Percentiles rank a stretch among this genome's conserved stretches.
phyloP scores from a whole-genome alignment of 2,113 vertebrate genomes.

The Perca flavescens region DNA sequence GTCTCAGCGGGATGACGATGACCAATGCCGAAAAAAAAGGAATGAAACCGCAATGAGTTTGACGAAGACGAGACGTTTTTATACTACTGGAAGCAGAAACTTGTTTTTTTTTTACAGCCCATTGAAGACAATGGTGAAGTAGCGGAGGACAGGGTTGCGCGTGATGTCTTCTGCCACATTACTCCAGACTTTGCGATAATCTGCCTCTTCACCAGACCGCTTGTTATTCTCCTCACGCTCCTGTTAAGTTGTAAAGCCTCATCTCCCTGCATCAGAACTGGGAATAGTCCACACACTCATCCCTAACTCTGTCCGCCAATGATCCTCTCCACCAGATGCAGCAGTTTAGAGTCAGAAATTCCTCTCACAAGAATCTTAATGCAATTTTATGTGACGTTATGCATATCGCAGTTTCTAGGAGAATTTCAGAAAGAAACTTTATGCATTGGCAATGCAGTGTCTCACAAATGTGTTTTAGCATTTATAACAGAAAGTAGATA shows the following conservation, averaged over 20 bases:
- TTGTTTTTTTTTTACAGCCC: conserved; percentile 11
- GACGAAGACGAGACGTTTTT: neutral
- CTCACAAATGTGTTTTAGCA: conserved; percentile 83
- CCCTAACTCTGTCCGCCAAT: neutral
- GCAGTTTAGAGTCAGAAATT: conserved; percentile 4
- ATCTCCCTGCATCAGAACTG: conserved; percentile 7
- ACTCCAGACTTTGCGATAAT: neutral
- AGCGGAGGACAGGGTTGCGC: neutral
- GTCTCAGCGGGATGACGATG: neutral
- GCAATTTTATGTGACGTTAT: conserved; percentile 23
- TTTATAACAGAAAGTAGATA: conserved; percentile 52
- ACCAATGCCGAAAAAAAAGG: neutral
- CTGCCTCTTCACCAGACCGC: conserved; percentile 46
- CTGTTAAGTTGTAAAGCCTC: conserved; percentile 29
- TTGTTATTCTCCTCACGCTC: conserved; percentile 42
- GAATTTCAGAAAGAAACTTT: conserved; percentile 16
- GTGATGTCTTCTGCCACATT: conserved; percentile 1
- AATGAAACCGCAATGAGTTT: neutral
- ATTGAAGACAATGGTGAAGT: conserved; percentile 30
- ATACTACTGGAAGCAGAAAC: conserved; percentile 57
- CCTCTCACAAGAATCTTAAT: conserved; percentile 2
- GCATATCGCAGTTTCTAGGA: conserved; percentile 25
- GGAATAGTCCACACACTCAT: conserved; percentile 18
- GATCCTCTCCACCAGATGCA: neutral
- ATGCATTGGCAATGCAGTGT: conserved; percentile 53